Base-by-base conservation (phyloP, 2,113 vertebrate species). In the Gobius niger region DNA sequence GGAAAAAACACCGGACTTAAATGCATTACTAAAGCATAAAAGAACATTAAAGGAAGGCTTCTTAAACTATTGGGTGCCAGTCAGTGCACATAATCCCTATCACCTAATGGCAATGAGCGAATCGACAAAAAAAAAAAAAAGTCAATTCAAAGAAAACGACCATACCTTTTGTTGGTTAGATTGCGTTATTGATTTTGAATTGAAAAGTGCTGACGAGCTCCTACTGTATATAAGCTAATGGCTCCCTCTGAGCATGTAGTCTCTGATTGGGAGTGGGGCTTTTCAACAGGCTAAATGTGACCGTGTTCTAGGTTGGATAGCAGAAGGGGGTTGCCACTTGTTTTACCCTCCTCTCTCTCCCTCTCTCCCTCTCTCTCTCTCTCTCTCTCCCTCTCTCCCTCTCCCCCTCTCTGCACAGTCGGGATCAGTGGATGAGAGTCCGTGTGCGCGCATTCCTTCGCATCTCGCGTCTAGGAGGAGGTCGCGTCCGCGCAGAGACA, bases 401-500 rank as follows among this genome's bases (percentile, higher is more conserved):
- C 8, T 59, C 34, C 44, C 34, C 34, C 19, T 10, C 40, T 46
- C 47, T 12, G 18, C 14, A 57, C 15, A 0, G 41, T 15, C 44
- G 2, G 42, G 10, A 14, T 34, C 24, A 34, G 52, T 12, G 52
- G 52, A 19, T 13, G 72, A 3, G 47, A 4, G 53, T 7, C 59
- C 7, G 61, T 1, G 70, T 1, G 74, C 15, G 65, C 50, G 47
- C 85, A 87, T 89, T 88, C 88, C 86, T 80, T 80, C 73, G 82
- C 87, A 87, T 82, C 78, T 77, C 72, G 62, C 4, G 67, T 54
- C 70, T 79, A 82, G 78, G 82, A 52, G 63, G 87, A 81, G 85
- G 67, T 52, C 79, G 81, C 72, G 70, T 85, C 75, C 75, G 54
- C 61, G 62, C 75, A 40, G 74, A 73, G 77, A 44, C 80, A 82